Conservation (phyloP, 1,140 invertebrate species). For the Leptestheria dahalacensis region DNA sequence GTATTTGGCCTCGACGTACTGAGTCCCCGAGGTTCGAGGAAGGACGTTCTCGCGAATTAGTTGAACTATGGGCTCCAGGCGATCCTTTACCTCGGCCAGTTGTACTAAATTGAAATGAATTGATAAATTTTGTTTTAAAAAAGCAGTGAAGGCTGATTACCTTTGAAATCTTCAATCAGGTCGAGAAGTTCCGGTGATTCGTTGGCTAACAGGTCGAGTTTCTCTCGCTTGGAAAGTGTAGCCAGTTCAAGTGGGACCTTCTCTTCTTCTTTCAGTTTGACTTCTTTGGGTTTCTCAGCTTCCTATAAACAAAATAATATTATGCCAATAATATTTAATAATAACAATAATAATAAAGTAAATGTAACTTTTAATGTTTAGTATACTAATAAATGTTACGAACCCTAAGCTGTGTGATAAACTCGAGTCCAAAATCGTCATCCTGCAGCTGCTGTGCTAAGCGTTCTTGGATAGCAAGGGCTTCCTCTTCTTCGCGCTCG, state of each 20-base stretch:
- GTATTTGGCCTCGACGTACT: conserved; percentile 53
- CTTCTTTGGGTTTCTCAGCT: conserved; percentile 21
- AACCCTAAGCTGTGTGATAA: conserved; percentile 29
- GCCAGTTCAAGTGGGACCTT: conserved; percentile 53
- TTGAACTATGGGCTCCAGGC: conserved; percentile 46
- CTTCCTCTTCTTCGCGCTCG: conserved; percentile 69
- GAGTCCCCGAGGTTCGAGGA: conserved; percentile 37
- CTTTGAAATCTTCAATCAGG: conserved; percentile 59
- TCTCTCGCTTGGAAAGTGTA: conserved; percentile 54
- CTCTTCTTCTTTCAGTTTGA: conserved; percentile 31
- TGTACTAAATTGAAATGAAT: conserved; percentile 32
- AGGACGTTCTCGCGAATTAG: conserved; percentile 36
- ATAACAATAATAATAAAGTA: no score
- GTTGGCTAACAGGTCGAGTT: conserved; percentile 54
- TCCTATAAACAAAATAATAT: conserved; percentile 11
- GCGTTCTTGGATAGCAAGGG: conserved; percentile 58
- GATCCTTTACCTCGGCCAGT: conserved; percentile 42
- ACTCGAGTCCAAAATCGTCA: conserved; percentile 59
- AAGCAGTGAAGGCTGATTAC: conserved; percentile 34
- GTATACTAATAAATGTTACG: conserved; percentile 17
- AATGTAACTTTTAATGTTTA: conserved; percentile 1
- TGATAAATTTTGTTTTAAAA: no score
- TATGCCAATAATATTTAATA: no score
- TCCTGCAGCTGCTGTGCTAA: conserved; percentile 62
- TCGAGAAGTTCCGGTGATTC: conserved; percentile 68